Evolutionary conservation across 2,888 invertebrate genomes (phyloP), one percentile per base, ranked within the genome.

Genomic region (Melanophora roralis): DNA sequence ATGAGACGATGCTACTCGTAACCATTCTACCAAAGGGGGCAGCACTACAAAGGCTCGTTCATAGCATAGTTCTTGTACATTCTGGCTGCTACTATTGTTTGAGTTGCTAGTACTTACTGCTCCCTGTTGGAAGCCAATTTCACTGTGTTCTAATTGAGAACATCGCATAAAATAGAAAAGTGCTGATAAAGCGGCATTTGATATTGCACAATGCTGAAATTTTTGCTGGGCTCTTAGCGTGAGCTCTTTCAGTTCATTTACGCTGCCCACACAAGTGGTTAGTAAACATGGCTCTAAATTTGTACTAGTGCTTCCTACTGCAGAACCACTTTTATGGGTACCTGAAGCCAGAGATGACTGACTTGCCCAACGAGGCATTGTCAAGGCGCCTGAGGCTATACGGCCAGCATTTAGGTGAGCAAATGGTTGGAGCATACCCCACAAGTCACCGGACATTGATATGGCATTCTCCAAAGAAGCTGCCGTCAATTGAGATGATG

Each of bases 141-240:
- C 92, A 0, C 91, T 92, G 86, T 95, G 95, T 86, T 95, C 95
- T 88, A 95, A 85, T 92, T 94, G 97, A 0, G 96, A 96, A 89
- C 97, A 97, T 55, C 96, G 91, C 97, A 97, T 97, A 88, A 96
- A 97, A 89, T 97, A 97, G 89, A 96, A 97, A 1, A 97, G 91
- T 0, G 96, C 94, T 57, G 94, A 93, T 55, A 96, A 92, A 0
- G 96, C 96, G 45, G 93, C 91, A 16, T 93, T 91, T 69, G 93
- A 91, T 82, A 95, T 88, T 9, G 87, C 84, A 9, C 86, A 87
- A 57, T 90, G 87, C 69, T 90, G 89, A 80, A 89, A 90, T 72
- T 89, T 90, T 71, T 92, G 92, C 73, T 91, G 91, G 2, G 92
- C 92, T 80, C 94, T 92, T 21, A 93, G 91, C 49, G 95, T 92